phyloP scores from a whole-genome alignment of 2,113 vertebrate genomes.

The Ictalurus punctatus region DNA sequence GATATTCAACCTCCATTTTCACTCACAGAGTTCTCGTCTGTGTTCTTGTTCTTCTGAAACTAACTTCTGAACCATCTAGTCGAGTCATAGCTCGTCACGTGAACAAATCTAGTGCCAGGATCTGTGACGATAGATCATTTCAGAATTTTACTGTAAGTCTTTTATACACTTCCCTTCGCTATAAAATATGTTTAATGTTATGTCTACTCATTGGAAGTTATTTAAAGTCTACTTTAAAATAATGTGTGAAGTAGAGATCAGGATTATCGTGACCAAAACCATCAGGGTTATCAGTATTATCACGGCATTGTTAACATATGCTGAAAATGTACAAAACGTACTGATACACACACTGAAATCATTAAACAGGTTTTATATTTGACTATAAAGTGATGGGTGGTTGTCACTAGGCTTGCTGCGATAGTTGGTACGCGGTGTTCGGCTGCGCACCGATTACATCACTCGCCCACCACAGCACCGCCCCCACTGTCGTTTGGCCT shows the following conservation, averaged over 20 bases:
- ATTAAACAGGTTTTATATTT: too few species aligned
- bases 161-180: not conserved
- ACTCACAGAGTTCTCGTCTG: not conserved
- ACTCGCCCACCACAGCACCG: too few species aligned
- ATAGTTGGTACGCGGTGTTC: too few species aligned
- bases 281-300: too few species aligned
- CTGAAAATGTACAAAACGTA: too few species aligned
- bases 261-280: too few species aligned
- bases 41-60: not conserved
- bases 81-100: not conserved
- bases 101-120: not conserved
- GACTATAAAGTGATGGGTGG: too few species aligned
- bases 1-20: not conserved
- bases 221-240: not conserved
- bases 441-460: too few species aligned
- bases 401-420: too few species aligned
- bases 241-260: not conserved
- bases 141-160: not conserved
- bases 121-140: not conserved
- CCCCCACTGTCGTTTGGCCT: too few species aligned
- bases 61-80: not conserved
- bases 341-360: too few species aligned
- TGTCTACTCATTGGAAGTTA: conserved; percentile 1
- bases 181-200: not conserved
- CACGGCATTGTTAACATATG: too few species aligned